Base-by-base conservation (phyloP, 2,113 vertebrate genomes). In the Holacanthus passer region DNA sequence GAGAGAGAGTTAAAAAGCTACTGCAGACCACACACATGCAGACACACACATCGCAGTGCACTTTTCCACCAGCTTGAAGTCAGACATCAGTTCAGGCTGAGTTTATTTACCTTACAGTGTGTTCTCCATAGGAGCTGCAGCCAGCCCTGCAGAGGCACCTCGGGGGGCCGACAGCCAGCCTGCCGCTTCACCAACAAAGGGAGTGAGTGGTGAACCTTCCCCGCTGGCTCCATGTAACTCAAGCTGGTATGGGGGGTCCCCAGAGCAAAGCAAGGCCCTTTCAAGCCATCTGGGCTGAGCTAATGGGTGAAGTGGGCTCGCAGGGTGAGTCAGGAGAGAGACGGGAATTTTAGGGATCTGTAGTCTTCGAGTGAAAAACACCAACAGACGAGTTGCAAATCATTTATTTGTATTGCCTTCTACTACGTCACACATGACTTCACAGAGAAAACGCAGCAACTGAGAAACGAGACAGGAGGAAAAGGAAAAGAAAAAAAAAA, bases 71-170 rank as follows among this genome's bases (percentile, higher is more conserved):
- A 63, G 22, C 47, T 24, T 67, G 32, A 20, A 60, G 39, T 73
- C n/a, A 73, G 67, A 74, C 1, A 0, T 73, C 66, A 50, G 66
- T 67, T 70, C 41, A 53, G 67, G 17, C 39, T 62, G 37, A 69
- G 41, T 76, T 86, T 68, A 79, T 88, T 88, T 81, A 81, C 69
- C 41, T 76, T 75, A 52, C 73, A 75, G 65, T 43, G n/a, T 77
- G 9, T 58, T 77, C 50, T 65, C 59, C 12, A 45, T 70, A 43
- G 41, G 71, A 60, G 45, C 52, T 71, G 29, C 29, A 64, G 27
- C 79, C 43, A 37, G 64, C 16, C 2, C 65, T 39, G 58, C n/a
- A 39, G 56, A 71, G 59, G 62, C 60, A 59, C 74, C 60, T 85
- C 37, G 53, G 52, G 55, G 53, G 41, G 31, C 62, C 39, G 20